Base-by-base conservation (phyloP, 2,888 invertebrate species). In the Pterostichus niger region DNA sequence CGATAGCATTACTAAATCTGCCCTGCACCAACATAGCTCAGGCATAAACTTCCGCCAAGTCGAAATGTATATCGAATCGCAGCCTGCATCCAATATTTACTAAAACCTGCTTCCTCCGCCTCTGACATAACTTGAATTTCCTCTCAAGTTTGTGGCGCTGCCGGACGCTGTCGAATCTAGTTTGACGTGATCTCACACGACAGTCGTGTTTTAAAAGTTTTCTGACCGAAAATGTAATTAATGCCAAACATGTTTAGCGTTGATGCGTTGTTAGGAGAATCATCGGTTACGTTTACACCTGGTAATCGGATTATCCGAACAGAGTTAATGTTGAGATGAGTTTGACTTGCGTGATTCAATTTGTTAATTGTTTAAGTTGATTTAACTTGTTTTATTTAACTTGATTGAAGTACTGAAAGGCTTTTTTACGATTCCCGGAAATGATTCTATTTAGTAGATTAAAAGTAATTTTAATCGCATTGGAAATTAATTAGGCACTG, bases 1-100 rank as follows among this genome's bases (percentile, higher is more conserved):
- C 68, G 68, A 71, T 71, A 71, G 44, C 71, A 17, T 73, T 71
- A 31, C 56, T 81, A 81, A 54, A 81, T 81, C 81, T 73, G 52
- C 73, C 35, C 15, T 81, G 54, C 52, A 71, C 68, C 17, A 17
- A 40, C 35, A 9, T 11, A 13, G 11, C 64, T 64, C 52, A 80
- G 35, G 68, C 81, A 81, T 81, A 81, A 81, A 71, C 56, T 81
- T 81, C 71, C 71, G 7, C 59, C 11, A 78, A 73, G 54, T 73
- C 81, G 73, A 81, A 81, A 81, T 56, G 81, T 81, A 81, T 54
- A 73, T 73, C 56, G 81, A 81, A 81, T 81, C 81, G 59, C 40
- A 40, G 40, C 3, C 44, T 56, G 59, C 73, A 81, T 81, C 71
- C 31, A 56, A 81, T 81, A 81, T 81, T 81, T 81, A 81, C 71